Evolutionary conservation across 2,888 invertebrate species (phyloP).

Genomic region (Odontocerum albicorne): DNA sequence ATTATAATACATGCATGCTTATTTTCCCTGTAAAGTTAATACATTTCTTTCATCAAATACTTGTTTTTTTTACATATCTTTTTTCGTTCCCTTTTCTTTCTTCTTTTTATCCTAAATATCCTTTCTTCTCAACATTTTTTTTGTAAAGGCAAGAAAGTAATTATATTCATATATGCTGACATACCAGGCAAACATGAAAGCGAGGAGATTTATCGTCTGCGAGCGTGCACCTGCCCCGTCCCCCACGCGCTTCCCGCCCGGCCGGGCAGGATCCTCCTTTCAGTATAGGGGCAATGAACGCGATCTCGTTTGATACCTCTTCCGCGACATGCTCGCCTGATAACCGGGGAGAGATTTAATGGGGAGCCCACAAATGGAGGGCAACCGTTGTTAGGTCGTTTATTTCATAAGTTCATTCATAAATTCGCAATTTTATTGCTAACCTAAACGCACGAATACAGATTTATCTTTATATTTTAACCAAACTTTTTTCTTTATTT

Average conservation of each 20-base stretch:
- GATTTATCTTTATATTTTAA: no score
- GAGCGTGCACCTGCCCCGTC: conserved; percentile 47
- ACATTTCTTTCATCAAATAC: no score
- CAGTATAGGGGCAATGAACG: conserved; percentile 39
- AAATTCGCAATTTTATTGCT: no score
- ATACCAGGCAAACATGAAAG: conserved; percentile 18
- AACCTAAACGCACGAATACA: no score
- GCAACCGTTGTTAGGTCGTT: no score
- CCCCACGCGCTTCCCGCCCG: conserved; percentile 46
- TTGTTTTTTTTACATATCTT: no score
- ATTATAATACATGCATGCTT: no score
- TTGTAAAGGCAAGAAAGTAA: conserved; percentile 1
- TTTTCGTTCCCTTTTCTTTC: no score
- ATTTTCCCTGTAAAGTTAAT: no score
- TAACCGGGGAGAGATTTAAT: conserved; percentile 17
- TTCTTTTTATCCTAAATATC: not conserved
- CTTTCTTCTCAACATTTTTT: not conserved
- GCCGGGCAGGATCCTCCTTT: conserved; percentile 36
- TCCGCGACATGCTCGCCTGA: conserved; percentile 28
- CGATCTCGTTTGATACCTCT: conserved; percentile 26
- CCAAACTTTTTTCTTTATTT: no score
- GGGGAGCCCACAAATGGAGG: conserved; percentile 11
- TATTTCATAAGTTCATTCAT: no score
- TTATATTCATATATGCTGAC: conserved; percentile 17
- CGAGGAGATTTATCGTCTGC: conserved; percentile 36